Evolutionary conservation across 1,140 invertebrate genomes (phyloP).

Genomic region (Drosophila murphyi): DNA sequence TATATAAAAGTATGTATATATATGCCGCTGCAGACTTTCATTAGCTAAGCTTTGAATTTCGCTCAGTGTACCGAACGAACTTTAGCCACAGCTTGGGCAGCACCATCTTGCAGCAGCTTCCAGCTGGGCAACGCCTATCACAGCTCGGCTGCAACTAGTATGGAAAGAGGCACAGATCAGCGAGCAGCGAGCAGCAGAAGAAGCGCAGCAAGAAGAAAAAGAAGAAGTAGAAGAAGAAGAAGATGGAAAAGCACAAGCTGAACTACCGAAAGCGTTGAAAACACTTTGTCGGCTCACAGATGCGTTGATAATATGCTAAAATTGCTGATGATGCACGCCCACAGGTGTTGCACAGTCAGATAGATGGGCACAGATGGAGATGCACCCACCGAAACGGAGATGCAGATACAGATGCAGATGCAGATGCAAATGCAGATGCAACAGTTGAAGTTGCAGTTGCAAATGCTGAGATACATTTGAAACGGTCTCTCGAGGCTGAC

Average conservation of each 20-base stretch:
- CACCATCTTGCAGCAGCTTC: slow-evolving; percentile 31
- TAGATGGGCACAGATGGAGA: slow-evolving; percentile 30
- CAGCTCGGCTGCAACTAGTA: slow-evolving; percentile 13
- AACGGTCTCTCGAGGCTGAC: slow-evolving; percentile 33
- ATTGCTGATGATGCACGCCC: slow-evolving; percentile 80
- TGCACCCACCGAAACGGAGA: background rate
- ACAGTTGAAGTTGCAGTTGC: slow-evolving; percentile 23
- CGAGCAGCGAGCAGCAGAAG: background rate
- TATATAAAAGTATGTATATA: too few relatives aligned
- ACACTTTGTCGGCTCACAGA: slow-evolving; percentile 82
- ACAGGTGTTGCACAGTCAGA: slow-evolving; percentile 61
- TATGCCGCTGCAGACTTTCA: background rate
- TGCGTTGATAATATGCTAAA: slow-evolving; percentile 83
- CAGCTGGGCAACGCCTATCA: slow-evolving; percentile 57
- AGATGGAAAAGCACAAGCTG: background rate
- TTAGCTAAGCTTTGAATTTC: background rate
- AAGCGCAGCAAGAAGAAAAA: background rate
- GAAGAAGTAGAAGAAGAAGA: background rate
- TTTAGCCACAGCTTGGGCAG: slow-evolving; percentile 30
- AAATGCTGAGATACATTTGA: slow-evolving; percentile 60
- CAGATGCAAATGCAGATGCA: slow-evolving; percentile 39
- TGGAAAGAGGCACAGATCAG: background rate
- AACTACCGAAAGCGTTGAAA: slow-evolving; percentile 81
- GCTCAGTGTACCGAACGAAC: slow-evolving; percentile 26
- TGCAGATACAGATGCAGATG: too few relatives aligned